These are phyloP conservation scores for Corydoras maculifer DNA, from an alignment of 2,113 vertebrate species.

Conservation along the genomic window DNA sequence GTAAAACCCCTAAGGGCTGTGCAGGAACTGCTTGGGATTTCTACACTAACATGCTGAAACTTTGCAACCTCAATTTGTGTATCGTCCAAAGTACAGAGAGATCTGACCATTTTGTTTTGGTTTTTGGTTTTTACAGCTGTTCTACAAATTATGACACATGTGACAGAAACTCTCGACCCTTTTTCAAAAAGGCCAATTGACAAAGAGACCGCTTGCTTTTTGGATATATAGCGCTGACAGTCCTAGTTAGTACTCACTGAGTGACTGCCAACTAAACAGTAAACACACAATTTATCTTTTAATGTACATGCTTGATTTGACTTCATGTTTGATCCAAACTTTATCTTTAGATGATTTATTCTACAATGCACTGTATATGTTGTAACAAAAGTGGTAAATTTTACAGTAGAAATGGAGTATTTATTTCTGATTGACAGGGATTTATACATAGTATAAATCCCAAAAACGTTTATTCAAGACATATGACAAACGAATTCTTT, in stretches of 20 bases:
- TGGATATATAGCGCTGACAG: conserved; percentile 20
- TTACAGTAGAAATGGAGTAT: conserved; percentile 9
- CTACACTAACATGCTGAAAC: not conserved
- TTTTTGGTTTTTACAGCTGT: conserved; percentile 18
- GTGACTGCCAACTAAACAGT: conserved; percentile 24
- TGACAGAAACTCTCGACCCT: conserved; percentile 5
- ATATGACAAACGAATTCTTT: not conserved
- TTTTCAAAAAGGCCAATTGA: not conserved
- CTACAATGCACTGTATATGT: not conserved
- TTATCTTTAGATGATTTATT: conserved; percentile 7
- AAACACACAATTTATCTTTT: conserved; percentile 18
- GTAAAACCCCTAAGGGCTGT: not conserved
- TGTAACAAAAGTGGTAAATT: conserved; percentile 12
- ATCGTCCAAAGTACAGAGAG: not conserved
- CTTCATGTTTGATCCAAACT: conserved; percentile 19
- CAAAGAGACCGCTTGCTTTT: conserved; percentile 6
- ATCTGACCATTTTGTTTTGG: not conserved
- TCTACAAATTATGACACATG: conserved; percentile 9
- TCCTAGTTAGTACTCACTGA: conserved; percentile 23
- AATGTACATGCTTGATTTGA: conserved; percentile 13
- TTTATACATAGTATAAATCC: not conserved
- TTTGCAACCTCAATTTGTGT: not conserved
- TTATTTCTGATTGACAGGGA: not conserved
- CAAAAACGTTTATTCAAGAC: not conserved
- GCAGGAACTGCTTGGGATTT: not conserved